These are phyloP conservation scores for Dasysyrphus tricinctus DNA, from an alignment of 2,888 invertebrate species.

Conservation along the genomic window DNA sequence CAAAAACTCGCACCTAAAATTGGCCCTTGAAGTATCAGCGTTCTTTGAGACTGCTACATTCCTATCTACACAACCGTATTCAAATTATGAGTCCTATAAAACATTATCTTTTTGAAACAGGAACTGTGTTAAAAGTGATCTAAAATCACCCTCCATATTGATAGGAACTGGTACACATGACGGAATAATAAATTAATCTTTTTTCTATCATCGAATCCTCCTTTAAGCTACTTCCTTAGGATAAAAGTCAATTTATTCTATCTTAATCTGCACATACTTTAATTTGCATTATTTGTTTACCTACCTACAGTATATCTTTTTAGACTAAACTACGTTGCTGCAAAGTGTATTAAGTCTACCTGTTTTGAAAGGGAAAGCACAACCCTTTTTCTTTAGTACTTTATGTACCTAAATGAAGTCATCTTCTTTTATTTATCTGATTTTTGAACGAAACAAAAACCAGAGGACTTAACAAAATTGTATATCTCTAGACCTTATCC, in stretches of 20 bases:
- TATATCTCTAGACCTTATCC: conserved; percentile 24
- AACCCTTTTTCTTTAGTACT: conserved; percentile 37
- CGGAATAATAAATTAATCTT: background rate
- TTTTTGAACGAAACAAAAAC: conserved; percentile 25
- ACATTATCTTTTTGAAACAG: background rate
- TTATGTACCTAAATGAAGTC: conserved; percentile 23
- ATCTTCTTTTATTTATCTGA: conserved; percentile 55
- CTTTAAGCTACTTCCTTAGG: conserved; percentile 9
- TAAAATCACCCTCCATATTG: background rate
- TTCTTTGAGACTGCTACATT: too few species aligned
- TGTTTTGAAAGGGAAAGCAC: conserved; percentile 21
- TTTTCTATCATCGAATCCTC: conserved; percentile 8
- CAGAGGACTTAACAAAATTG: conserved; percentile 34
- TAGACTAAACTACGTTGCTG: conserved; percentile 25
- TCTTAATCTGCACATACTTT: conserved; percentile 68
- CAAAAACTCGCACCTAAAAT: too few species aligned
- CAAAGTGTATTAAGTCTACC: conserved; percentile 38
- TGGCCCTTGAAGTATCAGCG: too few species aligned
- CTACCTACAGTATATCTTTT: background rate
- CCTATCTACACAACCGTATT: too few species aligned
- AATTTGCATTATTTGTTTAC: conserved; percentile 72
- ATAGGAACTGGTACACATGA: background rate
- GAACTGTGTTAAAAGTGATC: background rate
- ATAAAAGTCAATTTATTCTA: conserved; percentile 60
- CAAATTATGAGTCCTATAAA: too few species aligned